Conservation (phyloP, 2,888 invertebrate genomes). For the Nomada hirtipes region DNA sequence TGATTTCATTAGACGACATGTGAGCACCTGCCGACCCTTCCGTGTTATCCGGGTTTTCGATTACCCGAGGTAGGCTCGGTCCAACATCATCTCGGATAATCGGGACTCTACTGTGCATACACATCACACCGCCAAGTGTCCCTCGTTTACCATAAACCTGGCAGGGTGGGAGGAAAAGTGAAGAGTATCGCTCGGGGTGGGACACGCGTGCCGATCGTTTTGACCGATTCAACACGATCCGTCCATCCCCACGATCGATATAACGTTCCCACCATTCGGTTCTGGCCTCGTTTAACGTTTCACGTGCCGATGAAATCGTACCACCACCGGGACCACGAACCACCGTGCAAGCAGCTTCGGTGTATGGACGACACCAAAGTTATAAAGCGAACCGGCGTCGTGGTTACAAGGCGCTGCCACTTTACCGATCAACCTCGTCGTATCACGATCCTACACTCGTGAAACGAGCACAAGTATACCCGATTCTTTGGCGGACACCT, state of each 20-base stretch:
- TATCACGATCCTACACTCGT: constrained; percentile 69
- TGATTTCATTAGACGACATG: too few relatives aligned
- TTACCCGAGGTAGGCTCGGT: too few relatives aligned
- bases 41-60: too few relatives aligned
- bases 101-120: too few relatives aligned
- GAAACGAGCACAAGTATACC: constrained; percentile 7
- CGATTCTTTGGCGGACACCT: constrained; percentile 41
- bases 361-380: constrained; percentile 75
- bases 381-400: constrained; percentile 81
- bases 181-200: constrained; percentile 7
- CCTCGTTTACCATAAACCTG: not conserved
- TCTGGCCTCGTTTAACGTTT: constrained; percentile 79
- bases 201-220: constrained; percentile 37
- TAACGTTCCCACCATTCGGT: constrained; percentile 54
- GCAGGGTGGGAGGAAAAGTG: not conserved
- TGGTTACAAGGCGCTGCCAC: constrained; percentile 79
- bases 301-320: constrained; percentile 58
- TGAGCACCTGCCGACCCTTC: too few relatives aligned
- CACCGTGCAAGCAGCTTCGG: constrained; percentile 35
- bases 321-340: constrained; percentile 60
- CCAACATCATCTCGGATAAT: too few relatives aligned
- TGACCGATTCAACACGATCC: constrained; percentile 66
- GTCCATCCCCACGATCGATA: constrained; percentile 70
- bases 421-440: constrained; percentile 78
- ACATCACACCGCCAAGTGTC: constrained; percentile 17